Conservation (phyloP, 2,113 vertebrate genomes). For the Pygoscelis adeliae region DNA sequence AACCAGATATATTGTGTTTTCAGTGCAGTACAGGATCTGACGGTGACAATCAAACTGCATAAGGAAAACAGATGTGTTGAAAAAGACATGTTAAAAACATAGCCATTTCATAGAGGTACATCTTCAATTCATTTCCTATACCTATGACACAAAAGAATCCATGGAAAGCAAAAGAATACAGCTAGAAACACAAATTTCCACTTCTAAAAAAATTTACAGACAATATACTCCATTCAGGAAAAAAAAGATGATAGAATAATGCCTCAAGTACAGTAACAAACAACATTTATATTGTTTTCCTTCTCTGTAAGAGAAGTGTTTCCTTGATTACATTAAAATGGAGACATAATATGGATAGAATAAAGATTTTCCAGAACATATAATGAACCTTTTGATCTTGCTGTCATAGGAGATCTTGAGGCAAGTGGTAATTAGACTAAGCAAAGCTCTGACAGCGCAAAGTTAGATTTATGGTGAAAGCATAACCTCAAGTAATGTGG, state of each 20-base stretch:
- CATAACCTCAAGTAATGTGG: neutral
- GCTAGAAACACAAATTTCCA: neutral
- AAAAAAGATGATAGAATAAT: neutral
- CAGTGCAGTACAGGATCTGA: neutral
- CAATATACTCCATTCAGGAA: neutral
- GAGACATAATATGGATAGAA: neutral
- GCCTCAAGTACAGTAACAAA: neutral
- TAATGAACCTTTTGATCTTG: constrained; percentile 32
- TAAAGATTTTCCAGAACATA: neutral
- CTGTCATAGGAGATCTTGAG: neutral
- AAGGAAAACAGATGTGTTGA: neutral
- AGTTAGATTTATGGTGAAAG: constrained; percentile 8
- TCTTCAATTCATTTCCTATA: neutral
- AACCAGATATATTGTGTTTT: neutral
- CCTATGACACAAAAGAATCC: neutral
- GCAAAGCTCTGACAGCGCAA: neutral
- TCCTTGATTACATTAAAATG: neutral
- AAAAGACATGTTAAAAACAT: neutral
- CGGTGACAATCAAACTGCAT: neutral
- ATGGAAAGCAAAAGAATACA: neutral
- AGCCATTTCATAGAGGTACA: neutral
- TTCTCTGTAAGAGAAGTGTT: neutral
- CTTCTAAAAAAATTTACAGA: neutral
- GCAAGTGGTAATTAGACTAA: constrained; percentile 9
- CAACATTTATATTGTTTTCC: neutral